Percentiles rank a stretch among this genome's conserved stretches.
phyloP scores from a whole-genome alignment of 1,140 invertebrate species.

The Thalassaphorura encarpata region DNA sequence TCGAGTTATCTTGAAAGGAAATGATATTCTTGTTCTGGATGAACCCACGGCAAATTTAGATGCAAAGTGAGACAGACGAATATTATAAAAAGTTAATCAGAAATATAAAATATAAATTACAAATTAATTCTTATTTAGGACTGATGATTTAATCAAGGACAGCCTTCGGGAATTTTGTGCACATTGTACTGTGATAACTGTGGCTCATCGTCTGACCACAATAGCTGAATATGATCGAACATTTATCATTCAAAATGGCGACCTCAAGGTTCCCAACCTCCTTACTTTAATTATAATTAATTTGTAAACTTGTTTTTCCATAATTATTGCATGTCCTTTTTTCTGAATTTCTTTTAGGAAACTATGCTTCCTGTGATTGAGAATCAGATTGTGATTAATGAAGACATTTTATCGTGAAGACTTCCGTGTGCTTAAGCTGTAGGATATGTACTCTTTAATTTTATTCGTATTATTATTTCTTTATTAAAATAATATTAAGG shows the following conservation, averaged over 20 bases:
- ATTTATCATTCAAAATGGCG: conserved; percentile 64
- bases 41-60: conserved; percentile 10
- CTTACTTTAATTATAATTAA: background rate
- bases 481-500: too few relatives aligned
- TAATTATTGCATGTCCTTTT: too few relatives aligned
- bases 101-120: conserved; percentile 55
- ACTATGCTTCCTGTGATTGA: too few relatives aligned
- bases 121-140: conserved; percentile 1
- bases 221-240: conserved; percentile 65
- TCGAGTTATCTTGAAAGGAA: background rate
- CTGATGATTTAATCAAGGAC: background rate
- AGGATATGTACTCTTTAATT: too few relatives aligned
- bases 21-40: conserved; percentile 8
- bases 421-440: too few relatives aligned
- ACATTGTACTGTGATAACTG: conserved; percentile 46
- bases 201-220: conserved; percentile 60
- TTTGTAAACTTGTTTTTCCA: too few relatives aligned
- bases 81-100: conserved; percentile 69
- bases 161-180: conserved; percentile 3
- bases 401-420: too few relatives aligned
- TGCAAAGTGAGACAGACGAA: conserved; percentile 50
- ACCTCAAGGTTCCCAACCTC: conserved; percentile 40
- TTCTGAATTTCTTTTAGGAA: too few relatives aligned
- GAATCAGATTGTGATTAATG: too few relatives aligned
- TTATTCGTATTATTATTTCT: too few relatives aligned